A percentile compares a stretch with the other conserved stretches of the same genome.
These are phyloP conservation scores for Drosophila atripex DNA, from an alignment of 2,888 invertebrate species.

Conservation along the genomic window DNA sequence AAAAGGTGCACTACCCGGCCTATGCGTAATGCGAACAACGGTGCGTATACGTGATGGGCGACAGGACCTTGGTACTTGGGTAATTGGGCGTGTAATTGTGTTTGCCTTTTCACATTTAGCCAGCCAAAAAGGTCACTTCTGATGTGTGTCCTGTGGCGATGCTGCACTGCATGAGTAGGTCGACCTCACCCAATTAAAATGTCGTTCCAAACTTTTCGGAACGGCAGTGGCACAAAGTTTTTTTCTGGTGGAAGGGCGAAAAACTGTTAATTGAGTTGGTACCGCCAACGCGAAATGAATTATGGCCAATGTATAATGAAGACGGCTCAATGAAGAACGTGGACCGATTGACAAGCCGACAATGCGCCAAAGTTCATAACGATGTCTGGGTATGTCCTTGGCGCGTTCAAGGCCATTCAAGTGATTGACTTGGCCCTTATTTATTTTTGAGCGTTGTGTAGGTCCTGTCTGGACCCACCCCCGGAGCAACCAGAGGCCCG, in stretches of 20 bases:
- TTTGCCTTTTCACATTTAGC: slow-evolving; percentile 49
- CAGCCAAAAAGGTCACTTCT: slow-evolving; percentile 49
- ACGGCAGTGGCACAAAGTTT: slow-evolving; percentile 2
- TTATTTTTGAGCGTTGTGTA: slow-evolving; percentile 37
- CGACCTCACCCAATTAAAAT: slow-evolving; percentile 44
- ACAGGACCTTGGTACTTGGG: slow-evolving; percentile 17
- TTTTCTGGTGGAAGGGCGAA: not conserved
- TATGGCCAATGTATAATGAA: slow-evolving; percentile 48
- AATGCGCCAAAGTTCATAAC: slow-evolving; percentile 44
- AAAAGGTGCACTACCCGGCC: slow-evolving; percentile 19
- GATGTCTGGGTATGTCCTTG: slow-evolving; percentile 38
- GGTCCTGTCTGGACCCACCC: slow-evolving; percentile 15
- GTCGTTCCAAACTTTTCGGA: slow-evolving; percentile 44
- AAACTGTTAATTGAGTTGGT: slow-evolving; percentile 62
- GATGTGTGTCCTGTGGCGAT: slow-evolving; percentile 31
- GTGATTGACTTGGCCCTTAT: slow-evolving; percentile 62
- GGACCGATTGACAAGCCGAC: slow-evolving; percentile 40
- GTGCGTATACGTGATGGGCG: slow-evolving; percentile 33
- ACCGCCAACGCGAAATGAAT: slow-evolving; percentile 45
- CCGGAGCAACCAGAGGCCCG: slow-evolving; percentile 2
- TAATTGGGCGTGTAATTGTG: slow-evolving; percentile 60
- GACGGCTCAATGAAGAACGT: slow-evolving; percentile 42
- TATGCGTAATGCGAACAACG: slow-evolving; percentile 11
- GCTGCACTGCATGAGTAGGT: slow-evolving; percentile 38
- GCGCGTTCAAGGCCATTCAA: slow-evolving; percentile 54